Percentiles rank a stretch among this genome's conserved stretches.
These are phyloP conservation scores for Candidula unifasciata DNA, from an alignment of 2,888 invertebrate genomes.

Conservation along the genomic window DNA sequence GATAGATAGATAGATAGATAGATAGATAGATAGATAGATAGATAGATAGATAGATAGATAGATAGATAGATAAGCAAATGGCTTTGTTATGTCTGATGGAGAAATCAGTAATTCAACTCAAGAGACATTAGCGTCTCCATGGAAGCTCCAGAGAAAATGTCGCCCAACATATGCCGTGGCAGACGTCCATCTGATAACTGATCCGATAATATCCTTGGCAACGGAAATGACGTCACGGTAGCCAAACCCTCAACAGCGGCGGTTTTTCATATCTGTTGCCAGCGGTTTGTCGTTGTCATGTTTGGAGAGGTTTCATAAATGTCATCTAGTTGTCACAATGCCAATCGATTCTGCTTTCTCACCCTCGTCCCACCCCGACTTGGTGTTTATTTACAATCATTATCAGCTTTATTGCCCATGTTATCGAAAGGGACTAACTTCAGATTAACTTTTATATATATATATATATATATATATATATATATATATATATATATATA, in stretches of 20 bases:
- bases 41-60: too few species aligned
- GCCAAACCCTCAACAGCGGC: background rate
- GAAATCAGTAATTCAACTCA: background rate
- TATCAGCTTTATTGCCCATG: background rate
- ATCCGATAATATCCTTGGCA: slow-evolving; percentile 39
- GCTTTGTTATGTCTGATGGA: background rate
- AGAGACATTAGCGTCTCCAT: background rate
- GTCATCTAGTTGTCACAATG: slow-evolving; percentile 2
- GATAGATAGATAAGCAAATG: too few species aligned
- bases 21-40: too few species aligned
- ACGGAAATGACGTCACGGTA: slow-evolving; percentile 31
- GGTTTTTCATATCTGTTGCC: slow-evolving; percentile 22
- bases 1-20: too few species aligned
- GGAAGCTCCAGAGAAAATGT: background rate
- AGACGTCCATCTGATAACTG: slow-evolving; percentile 24
- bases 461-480: too few species aligned
- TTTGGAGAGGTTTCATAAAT: slow-evolving; percentile 1
- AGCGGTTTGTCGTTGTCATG: background rate
- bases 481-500: too few species aligned
- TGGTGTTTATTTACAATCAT: background rate
- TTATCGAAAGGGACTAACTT: background rate
- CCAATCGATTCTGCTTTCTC: background rate
- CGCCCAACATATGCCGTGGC: slow-evolving; percentile 23
- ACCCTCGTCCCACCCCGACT: background rate
- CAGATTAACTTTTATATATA: too few species aligned